phyloP scores from a whole-genome alignment of 2,888 invertebrate species.

The Ectemnius cavifrons region DNA sequence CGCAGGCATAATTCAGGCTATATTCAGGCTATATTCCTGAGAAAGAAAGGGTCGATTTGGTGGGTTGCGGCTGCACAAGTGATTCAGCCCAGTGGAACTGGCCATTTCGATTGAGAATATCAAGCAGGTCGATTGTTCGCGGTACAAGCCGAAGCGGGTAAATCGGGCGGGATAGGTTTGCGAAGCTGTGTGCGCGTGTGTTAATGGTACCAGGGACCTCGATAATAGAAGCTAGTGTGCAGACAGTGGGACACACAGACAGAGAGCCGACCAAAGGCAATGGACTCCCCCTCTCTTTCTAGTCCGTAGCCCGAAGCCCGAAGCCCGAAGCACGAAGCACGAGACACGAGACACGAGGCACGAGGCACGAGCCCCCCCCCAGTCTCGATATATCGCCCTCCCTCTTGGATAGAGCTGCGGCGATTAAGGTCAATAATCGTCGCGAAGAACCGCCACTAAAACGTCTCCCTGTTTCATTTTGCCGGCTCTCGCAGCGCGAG shows the following conservation, averaged over 20 bases:
- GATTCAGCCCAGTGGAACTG: neutral
- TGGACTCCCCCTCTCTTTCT: no score
- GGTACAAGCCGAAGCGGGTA: neutral
- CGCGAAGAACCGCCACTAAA: conserved; percentile 10
- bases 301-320: no score
- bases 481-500: no score
- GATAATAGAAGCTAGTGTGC: neutral
- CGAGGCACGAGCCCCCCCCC: no score
- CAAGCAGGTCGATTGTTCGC: conserved; percentile 4
- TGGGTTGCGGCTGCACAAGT: neutral
- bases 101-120: neutral
- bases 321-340: no score
- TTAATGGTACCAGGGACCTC: conserved; percentile 1
- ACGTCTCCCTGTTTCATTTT: no score
- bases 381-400: conserved; percentile 4
- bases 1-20: conserved; percentile 1
- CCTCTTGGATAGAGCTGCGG: conserved; percentile 18
- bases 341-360: no score
- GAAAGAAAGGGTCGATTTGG: neutral
- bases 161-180: conserved; percentile 4
- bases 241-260: no score
- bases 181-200: neutral
- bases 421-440: conserved; percentile 49
- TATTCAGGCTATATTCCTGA: neutral
- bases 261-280: no score